Evolutionary conservation across 2,113 vertebrate genomes (phyloP), one percentile per base, ranked within the genome.

Genomic region (Coracopsis vasa): DNA sequence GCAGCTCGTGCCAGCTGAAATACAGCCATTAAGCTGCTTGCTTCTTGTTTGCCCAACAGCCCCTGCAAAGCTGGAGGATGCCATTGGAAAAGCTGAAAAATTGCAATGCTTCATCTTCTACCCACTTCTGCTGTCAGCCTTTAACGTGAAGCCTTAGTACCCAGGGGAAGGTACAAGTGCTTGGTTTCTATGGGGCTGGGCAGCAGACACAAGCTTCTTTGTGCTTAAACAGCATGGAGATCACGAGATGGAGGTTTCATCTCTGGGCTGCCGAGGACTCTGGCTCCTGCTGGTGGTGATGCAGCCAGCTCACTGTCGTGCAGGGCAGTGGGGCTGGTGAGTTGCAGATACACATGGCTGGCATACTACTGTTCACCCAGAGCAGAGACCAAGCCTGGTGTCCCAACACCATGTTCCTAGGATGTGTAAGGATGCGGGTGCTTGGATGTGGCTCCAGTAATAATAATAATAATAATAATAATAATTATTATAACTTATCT

Each of bases 31-130:
- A 24, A 80, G 60, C 83, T 84, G 64, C 75, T 84, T 72, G 71
- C 39, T 94, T 62, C 60, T 94, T 90, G 90, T 83, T 86, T 90
- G 65, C 73, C 86, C 83, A 95, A 78, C 54, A 74, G 47, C 82
- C 64, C 69, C 75, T 0, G 1, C 50, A 74, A 92, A 90, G 39
- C 72, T 39, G 93, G 64, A 65, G 53, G 35, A 75, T 94, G 47
- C 54, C 69, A 16, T 51, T 70, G 91, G 80, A 75, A 70, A 77
- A 87, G 69, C 61, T 81, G 88, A 70, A 78, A 92, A 78, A 84
- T 56, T 65, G 80, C 72, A 90, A 15, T 41, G 12, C 33, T 94
- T 93, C 54, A 60, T 92, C 82, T 86, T 94, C 80, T 60, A 80
- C 69, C 62, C 86, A 44, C 51, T 88, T 54, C 69, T 84, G 64